Percentiles rank a stretch among this genome's conserved stretches.
Evolutionary conservation across 2,113 vertebrate genomes (phyloP).

Genomic region (Struthio camelus): DNA sequence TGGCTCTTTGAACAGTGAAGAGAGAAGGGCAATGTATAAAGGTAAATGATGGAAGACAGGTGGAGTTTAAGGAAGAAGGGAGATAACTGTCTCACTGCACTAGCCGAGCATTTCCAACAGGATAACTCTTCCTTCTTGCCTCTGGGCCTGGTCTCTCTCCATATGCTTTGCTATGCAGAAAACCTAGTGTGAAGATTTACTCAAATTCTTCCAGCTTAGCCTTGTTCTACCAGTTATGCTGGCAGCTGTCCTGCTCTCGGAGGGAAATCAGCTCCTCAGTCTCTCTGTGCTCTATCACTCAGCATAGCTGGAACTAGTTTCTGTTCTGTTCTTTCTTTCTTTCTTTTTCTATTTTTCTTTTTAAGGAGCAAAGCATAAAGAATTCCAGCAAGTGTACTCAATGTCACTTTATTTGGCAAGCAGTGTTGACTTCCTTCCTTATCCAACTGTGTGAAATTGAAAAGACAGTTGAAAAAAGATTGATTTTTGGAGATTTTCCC

Average conservation of each 20-base stretch:
- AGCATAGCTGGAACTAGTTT: neutral
- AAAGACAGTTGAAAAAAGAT: constrained; percentile 14
- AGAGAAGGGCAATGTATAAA: neutral
- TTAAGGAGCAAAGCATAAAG: neutral
- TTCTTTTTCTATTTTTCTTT: neutral
- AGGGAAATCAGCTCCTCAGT: neutral
- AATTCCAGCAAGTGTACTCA: constrained; percentile 36
- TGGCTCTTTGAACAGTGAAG: neutral
- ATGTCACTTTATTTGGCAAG: constrained; percentile 27
- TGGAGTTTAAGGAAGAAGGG: neutral
- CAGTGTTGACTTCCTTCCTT: constrained; percentile 21
- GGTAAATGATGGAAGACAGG: neutral
- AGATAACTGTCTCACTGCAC: neutral
- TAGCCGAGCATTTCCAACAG: neutral
- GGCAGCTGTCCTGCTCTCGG: neutral
- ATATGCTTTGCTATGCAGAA: neutral
- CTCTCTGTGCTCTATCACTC: neutral
- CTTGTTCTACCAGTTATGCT: neutral
- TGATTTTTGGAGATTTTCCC: constrained; percentile 32
- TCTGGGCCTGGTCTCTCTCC: neutral
- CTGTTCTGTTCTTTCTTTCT: neutral
- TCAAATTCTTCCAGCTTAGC: neutral
- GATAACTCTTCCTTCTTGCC: neutral
- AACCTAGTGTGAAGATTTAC: neutral
- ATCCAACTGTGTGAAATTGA: constrained; percentile 41